Conservation (phyloP, 2,888 invertebrate species). For the Melinaea menophilus region DNA sequence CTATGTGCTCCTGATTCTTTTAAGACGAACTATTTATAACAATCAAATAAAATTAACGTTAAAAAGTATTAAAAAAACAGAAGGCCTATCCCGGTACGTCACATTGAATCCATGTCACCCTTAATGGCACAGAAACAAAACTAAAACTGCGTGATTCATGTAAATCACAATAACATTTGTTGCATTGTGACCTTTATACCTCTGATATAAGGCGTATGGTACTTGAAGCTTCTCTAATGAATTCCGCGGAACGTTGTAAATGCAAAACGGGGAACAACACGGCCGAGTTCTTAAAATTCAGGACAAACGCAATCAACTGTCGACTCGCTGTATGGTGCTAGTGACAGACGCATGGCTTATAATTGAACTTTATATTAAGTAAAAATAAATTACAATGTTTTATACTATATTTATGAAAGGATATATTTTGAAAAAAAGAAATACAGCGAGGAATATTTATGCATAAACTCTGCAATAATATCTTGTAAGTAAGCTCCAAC, state of each 20-base stretch:
- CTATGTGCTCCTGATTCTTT: too few species aligned
- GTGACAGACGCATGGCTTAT: constrained; percentile 10
- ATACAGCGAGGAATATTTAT: too few species aligned
- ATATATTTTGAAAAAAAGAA: too few species aligned
- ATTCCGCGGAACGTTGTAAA: constrained; percentile 39
- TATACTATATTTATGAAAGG: too few species aligned
- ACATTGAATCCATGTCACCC: constrained; percentile 8
- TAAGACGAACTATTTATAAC: too few species aligned
- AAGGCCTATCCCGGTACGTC: background rate
- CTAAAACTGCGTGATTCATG: constrained; percentile 21
- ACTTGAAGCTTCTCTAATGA: constrained; percentile 35
- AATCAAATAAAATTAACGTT: too few species aligned
- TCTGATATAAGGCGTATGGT: constrained; percentile 14
- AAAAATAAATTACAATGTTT: too few species aligned
- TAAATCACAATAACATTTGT: constrained; percentile 18
- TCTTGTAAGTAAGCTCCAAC: too few species aligned
- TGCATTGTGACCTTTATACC: constrained; percentile 14
- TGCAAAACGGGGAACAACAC: constrained; percentile 43
- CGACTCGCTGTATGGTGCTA: constrained; percentile 28
- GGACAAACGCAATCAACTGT: constrained; percentile 55
- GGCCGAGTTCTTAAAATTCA: constrained; percentile 53
- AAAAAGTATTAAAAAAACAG: too few species aligned
- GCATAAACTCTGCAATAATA: too few species aligned
- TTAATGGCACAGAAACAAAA: constrained; percentile 24
- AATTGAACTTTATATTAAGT: background rate